These are phyloP conservation scores for Danio albolineatus DNA, from an alignment of 2,797 vertebrate species.

Conservation along the genomic window DNA sequence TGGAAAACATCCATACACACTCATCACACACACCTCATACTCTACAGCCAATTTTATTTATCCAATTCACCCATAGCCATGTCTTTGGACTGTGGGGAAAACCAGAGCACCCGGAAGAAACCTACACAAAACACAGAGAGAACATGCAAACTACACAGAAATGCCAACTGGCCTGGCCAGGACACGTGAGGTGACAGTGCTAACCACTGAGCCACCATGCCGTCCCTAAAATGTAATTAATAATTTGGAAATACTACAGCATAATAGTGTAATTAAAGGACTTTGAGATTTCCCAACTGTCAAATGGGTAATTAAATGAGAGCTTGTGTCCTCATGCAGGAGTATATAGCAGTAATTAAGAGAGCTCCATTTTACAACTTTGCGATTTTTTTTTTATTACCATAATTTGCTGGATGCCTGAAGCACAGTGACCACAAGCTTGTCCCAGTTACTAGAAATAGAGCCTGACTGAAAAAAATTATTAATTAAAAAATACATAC, in stretches of 20 bases:
- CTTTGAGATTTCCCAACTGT: constrained; percentile 53
- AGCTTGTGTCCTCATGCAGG: constrained; percentile 38
- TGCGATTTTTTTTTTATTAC: constrained; percentile 30
- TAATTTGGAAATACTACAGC: constrained; percentile 33
- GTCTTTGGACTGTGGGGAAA: no score
- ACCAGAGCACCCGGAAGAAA: no score
- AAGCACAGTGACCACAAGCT: constrained; percentile 30
- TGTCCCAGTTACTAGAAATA: constrained; percentile 52
- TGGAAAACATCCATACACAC: no score
- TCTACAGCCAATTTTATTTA: no score
- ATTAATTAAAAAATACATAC: constrained; percentile 9
- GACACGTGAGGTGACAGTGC: no score
- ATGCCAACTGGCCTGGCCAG: no score
- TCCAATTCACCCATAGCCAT: no score
- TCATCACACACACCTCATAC: no score
- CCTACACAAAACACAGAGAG: no score
- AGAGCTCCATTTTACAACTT: constrained; percentile 33
- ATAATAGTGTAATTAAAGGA: constrained; percentile 52
- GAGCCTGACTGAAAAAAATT: constrained; percentile 27
- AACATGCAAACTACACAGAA: no score
- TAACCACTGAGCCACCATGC: no score
- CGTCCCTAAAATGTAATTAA: no score
- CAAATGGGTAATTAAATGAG: constrained; percentile 54
- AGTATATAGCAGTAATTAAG: constrained; percentile 54
- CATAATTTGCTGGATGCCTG: constrained; percentile 32